These are phyloP conservation scores for Danionella dracula DNA, from an alignment of 2,797 vertebrate genomes.

Conservation along the genomic window DNA sequence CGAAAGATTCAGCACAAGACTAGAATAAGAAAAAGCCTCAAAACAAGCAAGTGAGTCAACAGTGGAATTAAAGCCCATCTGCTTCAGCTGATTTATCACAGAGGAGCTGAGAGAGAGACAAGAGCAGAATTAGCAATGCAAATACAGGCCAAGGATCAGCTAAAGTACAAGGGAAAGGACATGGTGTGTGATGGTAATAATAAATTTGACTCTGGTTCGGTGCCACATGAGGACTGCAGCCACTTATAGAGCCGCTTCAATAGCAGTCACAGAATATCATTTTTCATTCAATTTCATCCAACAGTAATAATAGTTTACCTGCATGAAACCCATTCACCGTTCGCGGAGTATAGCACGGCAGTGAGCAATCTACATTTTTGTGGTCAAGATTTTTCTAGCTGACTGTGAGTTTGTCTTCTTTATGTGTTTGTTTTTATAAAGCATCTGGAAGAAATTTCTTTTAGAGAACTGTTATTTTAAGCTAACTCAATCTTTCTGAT, in stretches of 20 bases:
- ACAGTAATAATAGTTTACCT: constrained; percentile 7
- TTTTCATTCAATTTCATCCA: constrained; percentile 20
- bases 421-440: too few species aligned
- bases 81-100: constrained; percentile 43
- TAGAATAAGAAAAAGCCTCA: constrained; percentile 25
- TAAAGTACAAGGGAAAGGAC: constrained; percentile 44
- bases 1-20: constrained; percentile 28
- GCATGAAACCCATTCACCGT: constrained; percentile 15
- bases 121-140: constrained; percentile 47
- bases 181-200: constrained; percentile 40
- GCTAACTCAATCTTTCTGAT: too few species aligned
- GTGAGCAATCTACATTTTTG: background rate
- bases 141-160: constrained; percentile 46
- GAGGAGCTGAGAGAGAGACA: constrained; percentile 30
- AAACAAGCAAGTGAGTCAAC: constrained; percentile 30
- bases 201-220: constrained; percentile 46
- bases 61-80: constrained; percentile 44
- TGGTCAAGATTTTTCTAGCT: background rate
- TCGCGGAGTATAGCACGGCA: background rate
- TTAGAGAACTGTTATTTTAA: too few species aligned
- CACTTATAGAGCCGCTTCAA: constrained; percentile 26
- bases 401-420: too few species aligned
- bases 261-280: constrained; percentile 11
- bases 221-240: constrained; percentile 27
- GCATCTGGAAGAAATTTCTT: too few species aligned